Conservation (phyloP, 2,888 invertebrate genomes). For the Seira ritae region DNA sequence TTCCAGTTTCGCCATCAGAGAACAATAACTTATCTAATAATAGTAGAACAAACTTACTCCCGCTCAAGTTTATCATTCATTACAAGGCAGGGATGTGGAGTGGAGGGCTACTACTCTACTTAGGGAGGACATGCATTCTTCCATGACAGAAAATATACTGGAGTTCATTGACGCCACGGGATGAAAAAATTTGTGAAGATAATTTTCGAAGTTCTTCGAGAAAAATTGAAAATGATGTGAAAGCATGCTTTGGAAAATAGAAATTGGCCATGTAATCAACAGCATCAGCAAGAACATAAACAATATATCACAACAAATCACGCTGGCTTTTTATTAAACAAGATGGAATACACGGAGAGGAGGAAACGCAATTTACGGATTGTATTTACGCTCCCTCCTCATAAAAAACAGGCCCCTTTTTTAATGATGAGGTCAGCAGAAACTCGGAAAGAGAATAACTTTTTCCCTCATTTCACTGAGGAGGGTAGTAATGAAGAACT, state of each 20-base stretch:
- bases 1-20: conserved; percentile 22
- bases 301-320: neutral
- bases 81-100: neutral
- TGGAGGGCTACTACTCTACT: neutral
- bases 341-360: neutral
- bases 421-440: neutral
- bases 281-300: neutral
- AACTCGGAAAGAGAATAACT: neutral
- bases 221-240: neutral
- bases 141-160: neutral
- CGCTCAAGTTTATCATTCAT: neutral
- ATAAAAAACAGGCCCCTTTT: neutral
- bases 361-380: neutral
- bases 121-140: neutral
- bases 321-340: neutral
- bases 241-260: neutral
- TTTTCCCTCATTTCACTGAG: neutral
- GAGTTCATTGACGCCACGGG: neutral
- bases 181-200: neutral
- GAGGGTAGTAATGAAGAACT: neutral
- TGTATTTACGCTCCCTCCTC: neutral
- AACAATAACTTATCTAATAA: conserved; percentile 16
- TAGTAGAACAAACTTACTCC: neutral
- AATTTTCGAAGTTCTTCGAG: neutral
- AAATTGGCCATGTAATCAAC: neutral